Evolutionary conservation across 1,140 invertebrate genomes (phyloP).

Genomic region (Maniola jurtina): DNA sequence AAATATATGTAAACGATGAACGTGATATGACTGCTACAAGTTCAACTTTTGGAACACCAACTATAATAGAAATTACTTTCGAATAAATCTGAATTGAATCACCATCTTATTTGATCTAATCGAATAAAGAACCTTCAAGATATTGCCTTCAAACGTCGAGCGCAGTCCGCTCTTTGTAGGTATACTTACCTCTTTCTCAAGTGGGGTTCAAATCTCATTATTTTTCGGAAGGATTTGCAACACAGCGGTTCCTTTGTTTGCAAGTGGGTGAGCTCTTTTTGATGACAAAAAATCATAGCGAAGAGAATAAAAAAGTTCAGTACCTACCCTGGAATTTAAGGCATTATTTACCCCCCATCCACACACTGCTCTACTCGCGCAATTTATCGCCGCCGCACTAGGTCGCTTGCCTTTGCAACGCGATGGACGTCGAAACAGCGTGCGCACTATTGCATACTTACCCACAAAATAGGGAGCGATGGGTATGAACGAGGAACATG

Average conservation of each 20-base stretch:
- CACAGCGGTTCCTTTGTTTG: constrained; percentile 50
- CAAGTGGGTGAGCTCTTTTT: constrained; percentile 41
- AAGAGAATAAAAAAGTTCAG: constrained; percentile 3
- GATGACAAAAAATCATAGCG: constrained; percentile 31
- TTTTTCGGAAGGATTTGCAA: constrained; percentile 51
- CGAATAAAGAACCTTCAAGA: constrained; percentile 22
- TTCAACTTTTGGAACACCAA: neutral
- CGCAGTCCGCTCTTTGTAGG: constrained; percentile 28
- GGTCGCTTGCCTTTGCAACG: too few species aligned
- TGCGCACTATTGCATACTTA: too few species aligned
- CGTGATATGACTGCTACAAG: too few species aligned
- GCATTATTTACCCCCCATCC: too few species aligned
- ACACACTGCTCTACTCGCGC: too few species aligned
- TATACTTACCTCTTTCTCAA: constrained; percentile 43
- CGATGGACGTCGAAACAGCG: too few species aligned
- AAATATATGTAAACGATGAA: too few species aligned
- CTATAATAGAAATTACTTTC: constrained; percentile 3
- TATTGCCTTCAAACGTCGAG: constrained; percentile 41
- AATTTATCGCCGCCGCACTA: too few species aligned
- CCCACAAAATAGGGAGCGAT: too few species aligned
- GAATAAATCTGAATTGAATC: constrained; percentile 14
- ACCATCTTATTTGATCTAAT: constrained; percentile 18
- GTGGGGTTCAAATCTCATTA: constrained; percentile 55
- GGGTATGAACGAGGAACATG: too few species aligned
- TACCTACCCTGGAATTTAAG: too few species aligned